A percentile compares a stretch with the other conserved stretches of the same genome.
These are phyloP conservation scores for Axinella damicornis DNA, from an alignment of 37 sponge, comb jelly and placozoan genomes.

Conservation along the genomic window DNA sequence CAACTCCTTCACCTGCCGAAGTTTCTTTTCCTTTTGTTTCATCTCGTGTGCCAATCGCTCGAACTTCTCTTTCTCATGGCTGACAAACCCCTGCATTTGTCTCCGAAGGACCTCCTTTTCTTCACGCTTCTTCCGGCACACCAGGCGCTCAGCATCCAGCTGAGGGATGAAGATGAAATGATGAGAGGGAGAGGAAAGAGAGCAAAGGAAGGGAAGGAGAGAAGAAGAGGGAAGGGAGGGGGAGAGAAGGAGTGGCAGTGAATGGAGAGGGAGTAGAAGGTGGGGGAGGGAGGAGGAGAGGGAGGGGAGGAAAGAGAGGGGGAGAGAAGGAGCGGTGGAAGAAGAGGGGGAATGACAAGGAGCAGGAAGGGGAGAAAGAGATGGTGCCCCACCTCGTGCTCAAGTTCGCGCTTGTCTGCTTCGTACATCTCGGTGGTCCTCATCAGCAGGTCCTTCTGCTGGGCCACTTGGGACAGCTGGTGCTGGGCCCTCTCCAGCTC, in stretches of 20 bases:
- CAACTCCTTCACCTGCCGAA: constrained; percentile 52
- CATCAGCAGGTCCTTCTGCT: constrained; percentile 60
- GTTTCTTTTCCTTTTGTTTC: constrained; percentile 59
- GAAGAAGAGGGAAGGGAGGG: not conserved
- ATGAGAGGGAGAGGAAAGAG: not conserved
- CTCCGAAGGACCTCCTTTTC: constrained; percentile 18
- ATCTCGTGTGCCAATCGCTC: constrained; percentile 54
- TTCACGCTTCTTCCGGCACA: not conserved
- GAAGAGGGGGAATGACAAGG: not conserved
- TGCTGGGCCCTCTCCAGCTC: constrained; percentile 39
- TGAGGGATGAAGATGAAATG: too few relatives aligned
- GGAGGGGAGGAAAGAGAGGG: not conserved
- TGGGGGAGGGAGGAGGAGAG: too few relatives aligned
- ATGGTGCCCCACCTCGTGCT: constrained; percentile 39
- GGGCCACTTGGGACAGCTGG: constrained; percentile 5
- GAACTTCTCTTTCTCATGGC: constrained; percentile 73
- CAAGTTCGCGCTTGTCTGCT: constrained; percentile 69
- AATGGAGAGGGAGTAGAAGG: not conserved
- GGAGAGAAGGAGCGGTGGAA: not conserved
- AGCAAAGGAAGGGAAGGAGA: constrained; percentile 1
- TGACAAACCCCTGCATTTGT: constrained; percentile 74
- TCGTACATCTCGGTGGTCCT: constrained; percentile 58
- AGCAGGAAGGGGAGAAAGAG: too few relatives aligned
- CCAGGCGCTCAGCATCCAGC: constrained; percentile 9
- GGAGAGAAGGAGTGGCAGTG: not conserved